A percentile compares a stretch with the other conserved stretches of the same genome.
phyloP scores from a whole-genome alignment of 2,113 vertebrate genomes.

The Lepidothrix coronata region DNA sequence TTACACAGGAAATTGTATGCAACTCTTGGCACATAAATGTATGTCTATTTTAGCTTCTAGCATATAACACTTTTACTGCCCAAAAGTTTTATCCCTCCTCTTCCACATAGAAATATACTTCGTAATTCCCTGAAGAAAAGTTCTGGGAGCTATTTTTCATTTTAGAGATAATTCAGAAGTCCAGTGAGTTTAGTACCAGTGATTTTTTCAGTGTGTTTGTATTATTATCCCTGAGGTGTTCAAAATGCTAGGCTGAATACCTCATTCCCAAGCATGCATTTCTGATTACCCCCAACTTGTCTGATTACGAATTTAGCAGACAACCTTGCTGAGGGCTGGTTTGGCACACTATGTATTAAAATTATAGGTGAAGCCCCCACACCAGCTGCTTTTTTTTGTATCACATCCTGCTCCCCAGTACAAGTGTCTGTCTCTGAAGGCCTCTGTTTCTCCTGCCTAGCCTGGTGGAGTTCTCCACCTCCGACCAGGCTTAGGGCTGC shows the following conservation, averaged over 20 bases:
- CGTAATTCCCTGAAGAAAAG: neutral
- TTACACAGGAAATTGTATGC: conserved; percentile 6
- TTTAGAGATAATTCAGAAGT: neutral
- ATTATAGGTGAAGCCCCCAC: neutral
- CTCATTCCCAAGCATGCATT: neutral
- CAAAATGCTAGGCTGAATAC: neutral
- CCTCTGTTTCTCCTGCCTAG: neutral
- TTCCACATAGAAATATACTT: neutral
- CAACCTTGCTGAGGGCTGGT: neutral
- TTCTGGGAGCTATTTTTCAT: neutral
- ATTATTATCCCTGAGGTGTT: neutral
- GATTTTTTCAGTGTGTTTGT: neutral
- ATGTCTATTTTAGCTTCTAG: neutral
- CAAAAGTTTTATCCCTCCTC: neutral
- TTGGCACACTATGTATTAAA: neutral
- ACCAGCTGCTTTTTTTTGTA: neutral
- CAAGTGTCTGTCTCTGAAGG: neutral
- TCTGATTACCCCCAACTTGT: neutral
- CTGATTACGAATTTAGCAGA: neutral
- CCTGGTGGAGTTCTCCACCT: neutral
- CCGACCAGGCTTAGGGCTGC: neutral
- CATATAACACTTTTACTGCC: neutral
- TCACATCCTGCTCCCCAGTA: neutral
- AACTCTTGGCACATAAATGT: neutral
- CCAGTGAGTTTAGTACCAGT: neutral